Base-by-base conservation (phyloP, 2,113 vertebrate genomes). In the Siphamia tubifer region DNA sequence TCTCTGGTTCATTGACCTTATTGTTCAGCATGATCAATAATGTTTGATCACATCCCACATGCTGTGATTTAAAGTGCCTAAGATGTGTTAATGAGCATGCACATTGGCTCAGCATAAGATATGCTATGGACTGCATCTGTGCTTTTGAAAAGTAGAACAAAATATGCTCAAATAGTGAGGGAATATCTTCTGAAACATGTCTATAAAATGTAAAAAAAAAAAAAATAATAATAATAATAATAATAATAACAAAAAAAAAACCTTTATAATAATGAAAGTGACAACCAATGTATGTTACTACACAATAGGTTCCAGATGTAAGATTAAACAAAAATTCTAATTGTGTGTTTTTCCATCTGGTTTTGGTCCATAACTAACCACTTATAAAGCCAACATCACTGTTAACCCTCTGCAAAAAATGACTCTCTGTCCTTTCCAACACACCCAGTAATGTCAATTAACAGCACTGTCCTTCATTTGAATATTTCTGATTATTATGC, bases 401-500 rank as follows among this genome's bases (percentile, higher is more conserved):
- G 40, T 71, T 74, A 81, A 76, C 68, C 57, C 43, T 40, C 35
- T 47, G 23, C 55, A 68, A 54, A 70, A 39, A n/a, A 53, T 4
- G 51, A 54, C 61, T 63, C 55, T 57, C 63, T 57, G 43, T 80
- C 81, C 66, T 66, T 54, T 68, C 35, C 42, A 65, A 64, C 71
- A 70, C 84, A 71, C 45, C 12, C 79, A 74, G 71, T 82, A 81
- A 89, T 87, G 87, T 84, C 78, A 89, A 82, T 88, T 89, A 90
- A 88, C 71, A 71, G 72, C 65, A 28, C 69, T 63, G 71, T 81
- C 79, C 85, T 68, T 83, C 82, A 91, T 89, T 83, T 90, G 87
- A 89, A 88, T 86, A 84, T 87, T 79, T 81, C 84, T 86, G 79
- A 90, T 92, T 87, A 91, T 89, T 77, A 85, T 86, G 79, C 86